These are phyloP conservation scores for Meliscaeva auricollis DNA, from an alignment of 2,888 invertebrate species.

Conservation along the genomic window DNA sequence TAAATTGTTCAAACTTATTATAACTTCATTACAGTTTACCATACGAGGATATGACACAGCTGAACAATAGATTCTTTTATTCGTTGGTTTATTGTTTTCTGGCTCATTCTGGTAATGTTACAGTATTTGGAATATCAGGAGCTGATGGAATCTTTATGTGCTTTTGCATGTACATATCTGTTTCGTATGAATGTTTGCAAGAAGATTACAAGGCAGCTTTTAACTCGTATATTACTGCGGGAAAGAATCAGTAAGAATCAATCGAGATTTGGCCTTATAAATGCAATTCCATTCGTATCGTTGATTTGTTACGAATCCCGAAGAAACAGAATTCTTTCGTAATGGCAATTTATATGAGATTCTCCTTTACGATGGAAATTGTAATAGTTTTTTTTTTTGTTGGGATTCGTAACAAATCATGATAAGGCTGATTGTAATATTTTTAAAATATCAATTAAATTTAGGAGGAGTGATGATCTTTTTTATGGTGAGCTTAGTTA, in stretches of 20 bases:
- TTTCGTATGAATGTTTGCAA: conserved; percentile 51
- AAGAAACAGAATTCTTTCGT: too few relatives aligned
- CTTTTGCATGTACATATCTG: conserved; percentile 59
- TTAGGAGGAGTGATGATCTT: neutral
- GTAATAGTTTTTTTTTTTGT: too few relatives aligned
- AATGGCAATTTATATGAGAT: too few relatives aligned
- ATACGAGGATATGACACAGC: conserved; percentile 53
- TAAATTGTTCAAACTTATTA: neutral
- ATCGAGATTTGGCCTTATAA: neutral
- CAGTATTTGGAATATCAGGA: conserved; percentile 51
- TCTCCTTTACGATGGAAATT: too few relatives aligned
- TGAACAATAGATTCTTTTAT: conserved; percentile 39
- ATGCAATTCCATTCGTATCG: too few relatives aligned
- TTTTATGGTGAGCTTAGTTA: conserved; percentile 17
- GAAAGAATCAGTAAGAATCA: neutral
- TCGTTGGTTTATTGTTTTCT: conserved; percentile 32
- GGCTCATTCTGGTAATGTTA: conserved; percentile 56
- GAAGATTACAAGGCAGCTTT: conserved; percentile 43
- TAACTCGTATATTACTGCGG: neutral
- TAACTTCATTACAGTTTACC: conserved; percentile 27
- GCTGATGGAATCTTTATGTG: conserved; percentile 58
- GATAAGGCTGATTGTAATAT: too few relatives aligned
- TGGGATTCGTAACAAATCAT: too few relatives aligned
- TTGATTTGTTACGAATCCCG: too few relatives aligned
- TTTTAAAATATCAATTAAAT: too few relatives aligned